Base-by-base conservation (phyloP, 2,888 invertebrate genomes). In the Psylliodes chrysocephalus region DNA sequence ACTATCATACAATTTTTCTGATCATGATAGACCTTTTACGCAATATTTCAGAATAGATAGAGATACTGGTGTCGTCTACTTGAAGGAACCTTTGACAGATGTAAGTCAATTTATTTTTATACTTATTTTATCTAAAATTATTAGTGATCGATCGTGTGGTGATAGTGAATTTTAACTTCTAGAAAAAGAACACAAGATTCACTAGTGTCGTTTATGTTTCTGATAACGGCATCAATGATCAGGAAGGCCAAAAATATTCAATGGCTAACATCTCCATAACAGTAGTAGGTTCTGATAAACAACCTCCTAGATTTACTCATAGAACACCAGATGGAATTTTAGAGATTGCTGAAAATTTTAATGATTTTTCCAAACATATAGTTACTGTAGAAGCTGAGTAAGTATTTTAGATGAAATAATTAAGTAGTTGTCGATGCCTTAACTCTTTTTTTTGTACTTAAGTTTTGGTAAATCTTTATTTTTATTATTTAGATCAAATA, bases 201-300 rank as follows among this genome's bases (percentile, higher is more conserved):
- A 86, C 85, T 69, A 86, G 93, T 78, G 87, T 86, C 70, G 93
- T 93, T 7, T 87, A 87, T 68, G 95, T 94, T n/a, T 86, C 87
- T 71, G 95, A 95, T 82, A 88, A 88, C 80, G 94, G 94, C 0
- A 47, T 55, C 8, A 63, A 95, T 82, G 88, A 88, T 80, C 94
- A 94, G 0, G 57, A 64, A 30, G 70, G 68, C 15, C 85, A 84
- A 8, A 85, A 88, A 6, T 88, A 88, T 75, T 89, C 89, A 69
- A 86, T 88, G 55, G 94, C 93, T 67, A 90, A 90, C 78, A 87
- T 97, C 67, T 89, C 91, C 72, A 93, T 97, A 70, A 88, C 89
- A 69, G 92, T 96, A 22, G 93, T 95, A 4, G 93, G 92, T 77
- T 93, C 92, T n/a, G 91, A 91, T 81, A 93, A 91, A 84, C 94